phyloP scores from a whole-genome alignment of 2,113 vertebrate species.

The Stegastes partitus region DNA sequence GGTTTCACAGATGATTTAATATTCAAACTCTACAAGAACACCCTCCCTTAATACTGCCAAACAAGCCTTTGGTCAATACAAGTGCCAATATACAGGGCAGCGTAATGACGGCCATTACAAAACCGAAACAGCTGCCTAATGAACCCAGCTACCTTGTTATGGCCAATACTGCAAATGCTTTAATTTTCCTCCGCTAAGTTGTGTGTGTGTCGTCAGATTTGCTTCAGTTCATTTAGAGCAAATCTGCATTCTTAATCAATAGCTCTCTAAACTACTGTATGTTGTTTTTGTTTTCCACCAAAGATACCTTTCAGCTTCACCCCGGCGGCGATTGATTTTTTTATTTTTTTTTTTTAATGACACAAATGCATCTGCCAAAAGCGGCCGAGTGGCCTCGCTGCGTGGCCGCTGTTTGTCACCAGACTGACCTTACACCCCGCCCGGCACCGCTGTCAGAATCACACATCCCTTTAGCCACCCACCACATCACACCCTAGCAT shows the following conservation, averaged over 20 bases:
- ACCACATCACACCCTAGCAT: slow-evolving; percentile 43
- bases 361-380: slow-evolving; percentile 55
- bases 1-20: slow-evolving; percentile 28
- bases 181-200: slow-evolving; percentile 52
- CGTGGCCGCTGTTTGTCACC: slow-evolving; percentile 38
- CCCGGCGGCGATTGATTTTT: slow-evolving; percentile 50
- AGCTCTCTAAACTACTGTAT: slow-evolving; percentile 29
- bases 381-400: slow-evolving; percentile 45
- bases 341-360: slow-evolving; percentile 43
- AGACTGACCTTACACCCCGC: slow-evolving; percentile 50
- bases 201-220: slow-evolving; percentile 65
- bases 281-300: slow-evolving; percentile 4
- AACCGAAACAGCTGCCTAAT: slow-evolving; percentile 73
- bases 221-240: slow-evolving; percentile 64
- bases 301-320: slow-evolving; percentile 29
- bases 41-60: slow-evolving; percentile 45
- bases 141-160: slow-evolving; percentile 68
- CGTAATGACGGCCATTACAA: slow-evolving; percentile 68
- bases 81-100: slow-evolving; percentile 54
- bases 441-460: slow-evolving; percentile 49
- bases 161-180: slow-evolving; percentile 50
- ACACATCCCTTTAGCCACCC: slow-evolving; percentile 55
- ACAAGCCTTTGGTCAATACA: slow-evolving; percentile 59
- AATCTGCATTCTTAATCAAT: slow-evolving; percentile 73
- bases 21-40: slow-evolving; percentile 16